Conservation (phyloP, 53 echinoderm and acorn worm species). For the Antedon mediterranea region DNA sequence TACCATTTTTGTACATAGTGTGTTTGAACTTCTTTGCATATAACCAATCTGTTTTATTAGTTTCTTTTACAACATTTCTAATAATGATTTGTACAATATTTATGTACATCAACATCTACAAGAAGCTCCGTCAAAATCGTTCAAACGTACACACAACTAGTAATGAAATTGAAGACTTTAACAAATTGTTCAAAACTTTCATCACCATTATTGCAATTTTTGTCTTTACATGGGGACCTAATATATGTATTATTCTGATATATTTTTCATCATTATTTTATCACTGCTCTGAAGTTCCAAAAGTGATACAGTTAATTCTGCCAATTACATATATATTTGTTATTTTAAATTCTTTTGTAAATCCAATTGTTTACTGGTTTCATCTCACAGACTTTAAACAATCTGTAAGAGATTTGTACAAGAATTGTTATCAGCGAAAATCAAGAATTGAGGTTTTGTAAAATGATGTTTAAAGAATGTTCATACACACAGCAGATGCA, state of each 20-base stretch:
- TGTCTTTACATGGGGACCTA: background rate
- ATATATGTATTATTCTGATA: background rate
- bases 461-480: too few relatives aligned
- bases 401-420: too few relatives aligned
- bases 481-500: too few relatives aligned
- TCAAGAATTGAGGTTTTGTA: too few relatives aligned
- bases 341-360: background rate
- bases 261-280: background rate
- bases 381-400: background rate
- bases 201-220: background rate
- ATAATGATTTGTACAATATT: background rate
- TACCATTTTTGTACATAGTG: background rate
- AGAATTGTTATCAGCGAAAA: too few relatives aligned
- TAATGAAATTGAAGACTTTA: background rate
- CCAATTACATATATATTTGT: background rate
- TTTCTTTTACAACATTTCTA: background rate
- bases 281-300: background rate
- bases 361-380: background rate
- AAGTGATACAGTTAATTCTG: too few relatives aligned
- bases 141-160: background rate
- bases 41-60: background rate
- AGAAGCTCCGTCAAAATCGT: background rate
- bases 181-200: background rate
- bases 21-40: background rate
- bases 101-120: background rate